Evolutionary conservation across 2,888 invertebrate species (phyloP).

Genomic region (Eledona agricola): DNA sequence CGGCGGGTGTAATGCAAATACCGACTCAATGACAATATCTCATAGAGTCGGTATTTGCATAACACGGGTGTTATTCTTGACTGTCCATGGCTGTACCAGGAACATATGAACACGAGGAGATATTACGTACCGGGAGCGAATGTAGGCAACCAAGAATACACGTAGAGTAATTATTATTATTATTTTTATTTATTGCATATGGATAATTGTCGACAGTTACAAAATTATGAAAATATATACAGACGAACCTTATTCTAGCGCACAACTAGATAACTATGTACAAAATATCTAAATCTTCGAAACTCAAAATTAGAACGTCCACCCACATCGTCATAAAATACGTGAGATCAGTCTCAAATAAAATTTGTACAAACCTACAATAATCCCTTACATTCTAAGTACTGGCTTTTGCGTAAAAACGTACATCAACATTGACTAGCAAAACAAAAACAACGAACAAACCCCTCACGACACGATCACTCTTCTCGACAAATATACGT

Average conservation of each 20-base stretch:
- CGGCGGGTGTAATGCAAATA: too few species aligned
- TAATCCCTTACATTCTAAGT: slow-evolving; percentile 22
- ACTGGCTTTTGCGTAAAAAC: slow-evolving; percentile 27
- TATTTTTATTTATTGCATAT: slow-evolving; percentile 15
- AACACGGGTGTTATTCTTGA: too few species aligned
- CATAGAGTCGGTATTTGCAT: too few species aligned
- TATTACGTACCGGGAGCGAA: too few species aligned
- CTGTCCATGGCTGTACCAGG: too few species aligned
- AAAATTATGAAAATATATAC: slow-evolving; percentile 33
- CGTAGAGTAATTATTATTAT: too few species aligned
- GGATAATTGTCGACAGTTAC: slow-evolving; percentile 22
- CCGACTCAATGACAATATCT: too few species aligned
- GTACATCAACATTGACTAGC: slow-evolving; percentile 31
- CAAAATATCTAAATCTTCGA: slow-evolving; percentile 4
- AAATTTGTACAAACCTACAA: slow-evolving; percentile 35
- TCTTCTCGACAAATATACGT: slow-evolving; percentile 34
- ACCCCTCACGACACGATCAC: slow-evolving; percentile 5
- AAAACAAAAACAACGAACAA: slow-evolving; percentile 27
- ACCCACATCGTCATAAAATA: slow-evolving; percentile 14
- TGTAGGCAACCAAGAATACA: too few species aligned
- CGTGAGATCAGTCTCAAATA: slow-evolving; percentile 35
- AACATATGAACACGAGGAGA: too few species aligned
- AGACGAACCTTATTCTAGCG: not conserved
- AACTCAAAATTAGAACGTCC: slow-evolving; percentile 12
- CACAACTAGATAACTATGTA: too few species aligned